Evolutionary conservation across 2,113 vertebrate species (phyloP).

Genomic region (Melanostigma gelatinosum): DNA sequence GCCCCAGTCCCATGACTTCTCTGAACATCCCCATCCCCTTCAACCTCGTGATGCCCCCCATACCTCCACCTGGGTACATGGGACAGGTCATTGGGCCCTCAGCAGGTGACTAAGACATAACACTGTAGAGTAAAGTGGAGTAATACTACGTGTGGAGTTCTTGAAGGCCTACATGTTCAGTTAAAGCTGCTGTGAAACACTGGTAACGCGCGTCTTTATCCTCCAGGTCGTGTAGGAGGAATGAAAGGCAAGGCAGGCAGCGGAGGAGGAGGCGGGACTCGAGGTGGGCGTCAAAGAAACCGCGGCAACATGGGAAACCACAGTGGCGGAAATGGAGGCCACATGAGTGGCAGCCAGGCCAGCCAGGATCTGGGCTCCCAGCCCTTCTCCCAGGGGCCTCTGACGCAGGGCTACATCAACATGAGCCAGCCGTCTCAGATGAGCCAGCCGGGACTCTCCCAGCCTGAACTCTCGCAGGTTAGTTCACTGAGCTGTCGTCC

Average conservation of each 20-base stretch:
- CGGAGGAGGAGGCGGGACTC: conserved; percentile 65
- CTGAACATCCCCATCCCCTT: conserved; percentile 97
- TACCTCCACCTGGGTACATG: conserved; percentile 92
- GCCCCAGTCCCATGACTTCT: conserved; percentile 88
- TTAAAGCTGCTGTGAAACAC: neutral
- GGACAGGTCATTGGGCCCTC: conserved; percentile 92
- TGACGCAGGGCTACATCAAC: conserved; percentile 96
- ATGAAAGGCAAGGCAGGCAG: conserved; percentile 88
- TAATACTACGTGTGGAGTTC: neutral
- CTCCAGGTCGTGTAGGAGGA: conserved; percentile 91
- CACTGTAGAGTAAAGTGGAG: neutral
- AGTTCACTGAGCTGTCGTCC: conserved; percentile 12
- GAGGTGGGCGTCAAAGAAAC: conserved; percentile 92
- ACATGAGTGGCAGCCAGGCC: conserved; percentile 87
- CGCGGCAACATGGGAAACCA: conserved; percentile 90
- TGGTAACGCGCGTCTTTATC: neutral
- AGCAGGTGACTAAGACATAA: conserved; percentile 77
- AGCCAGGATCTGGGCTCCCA: conserved; percentile 96
- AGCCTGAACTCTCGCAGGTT: conserved; percentile 96
- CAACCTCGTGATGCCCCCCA: conserved; percentile 94
- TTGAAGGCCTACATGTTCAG: neutral
- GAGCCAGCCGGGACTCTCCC: conserved; percentile 97
- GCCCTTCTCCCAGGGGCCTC: conserved; percentile 95
- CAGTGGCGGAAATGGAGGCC: conserved; percentile 83
- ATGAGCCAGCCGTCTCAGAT: conserved; percentile 99